phyloP scores from a whole-genome alignment of 2,797 vertebrate genomes.

The Petrocephalus sullivani region DNA sequence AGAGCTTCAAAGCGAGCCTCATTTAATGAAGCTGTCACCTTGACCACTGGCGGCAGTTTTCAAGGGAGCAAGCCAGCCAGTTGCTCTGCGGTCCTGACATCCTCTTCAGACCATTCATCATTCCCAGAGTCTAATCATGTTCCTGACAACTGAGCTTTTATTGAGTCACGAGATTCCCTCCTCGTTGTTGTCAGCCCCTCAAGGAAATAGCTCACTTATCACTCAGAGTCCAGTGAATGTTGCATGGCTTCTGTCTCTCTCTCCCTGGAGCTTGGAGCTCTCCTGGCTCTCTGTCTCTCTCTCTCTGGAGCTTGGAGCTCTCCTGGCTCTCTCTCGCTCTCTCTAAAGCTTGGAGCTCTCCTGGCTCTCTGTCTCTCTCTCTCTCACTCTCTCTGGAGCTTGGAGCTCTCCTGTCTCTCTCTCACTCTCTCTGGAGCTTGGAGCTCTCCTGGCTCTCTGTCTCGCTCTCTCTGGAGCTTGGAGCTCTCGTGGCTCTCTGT shows the following conservation, averaged over 20 bases:
- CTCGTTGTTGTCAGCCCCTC: constrained; percentile 45
- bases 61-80: constrained; percentile 39
- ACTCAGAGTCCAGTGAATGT: constrained; percentile 55
- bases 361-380: neutral
- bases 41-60: constrained; percentile 41
- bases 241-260: constrained; percentile 31
- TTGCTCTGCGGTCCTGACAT: constrained; percentile 47
- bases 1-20: constrained; percentile 53
- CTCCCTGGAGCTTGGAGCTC: neutral
- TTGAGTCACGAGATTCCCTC: constrained; percentile 50
- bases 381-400: neutral
- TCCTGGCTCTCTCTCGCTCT: constrained; percentile 19
- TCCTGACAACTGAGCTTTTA: constrained; percentile 50
- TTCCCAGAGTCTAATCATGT: constrained; percentile 62
- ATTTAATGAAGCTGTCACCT: constrained; percentile 64
- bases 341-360: neutral
- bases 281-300: constrained; percentile 1
- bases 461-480: neutral
- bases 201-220: constrained; percentile 63
- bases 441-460: constrained; percentile 12
- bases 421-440: neutral
- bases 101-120: constrained; percentile 59
- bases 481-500: neutral
- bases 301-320: constrained; percentile 1
- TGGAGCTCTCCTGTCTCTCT: neutral